Evolutionary conservation across 2,888 invertebrate genomes (phyloP).

Genomic region (Nipponacmea schrenckii): DNA sequence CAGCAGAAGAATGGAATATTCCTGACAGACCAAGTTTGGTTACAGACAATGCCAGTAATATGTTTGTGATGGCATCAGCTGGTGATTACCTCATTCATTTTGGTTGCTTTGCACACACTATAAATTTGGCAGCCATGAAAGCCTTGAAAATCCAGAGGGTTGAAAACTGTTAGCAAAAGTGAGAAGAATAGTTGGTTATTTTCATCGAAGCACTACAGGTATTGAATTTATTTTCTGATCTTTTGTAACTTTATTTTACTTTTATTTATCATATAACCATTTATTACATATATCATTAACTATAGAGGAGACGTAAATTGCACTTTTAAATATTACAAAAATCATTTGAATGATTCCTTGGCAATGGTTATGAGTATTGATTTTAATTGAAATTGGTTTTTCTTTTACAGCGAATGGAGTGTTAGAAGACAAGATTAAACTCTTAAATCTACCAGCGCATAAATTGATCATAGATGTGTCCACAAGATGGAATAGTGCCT

Average conservation of each 20-base stretch:
- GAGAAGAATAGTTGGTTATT: neutral
- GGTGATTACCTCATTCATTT: neutral
- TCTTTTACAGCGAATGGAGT: neutral
- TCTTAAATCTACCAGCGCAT: neutral
- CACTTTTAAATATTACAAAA: too few species aligned
- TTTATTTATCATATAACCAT: too few species aligned
- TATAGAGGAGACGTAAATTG: too few species aligned
- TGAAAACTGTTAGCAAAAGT: too few species aligned
- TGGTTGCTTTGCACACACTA: neutral
- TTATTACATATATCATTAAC: too few species aligned
- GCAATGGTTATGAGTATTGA: too few species aligned
- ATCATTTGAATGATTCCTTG: too few species aligned
- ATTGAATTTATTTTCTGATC: too few species aligned
- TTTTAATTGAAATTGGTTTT: too few species aligned
- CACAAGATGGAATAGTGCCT: neutral
- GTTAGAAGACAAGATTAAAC: neutral
- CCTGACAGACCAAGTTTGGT: neutral
- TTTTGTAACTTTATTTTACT: too few species aligned
- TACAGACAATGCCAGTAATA: neutral
- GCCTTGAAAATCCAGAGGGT: neutral
- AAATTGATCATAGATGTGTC: neutral
- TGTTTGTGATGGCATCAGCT: neutral
- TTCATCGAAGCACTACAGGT: neutral
- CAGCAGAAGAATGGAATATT: neutral
- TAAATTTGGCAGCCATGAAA: neutral